These are phyloP conservation scores for Salvelinus namaycush DNA, from an alignment of 2,113 vertebrate genomes.

Conservation along the genomic window DNA sequence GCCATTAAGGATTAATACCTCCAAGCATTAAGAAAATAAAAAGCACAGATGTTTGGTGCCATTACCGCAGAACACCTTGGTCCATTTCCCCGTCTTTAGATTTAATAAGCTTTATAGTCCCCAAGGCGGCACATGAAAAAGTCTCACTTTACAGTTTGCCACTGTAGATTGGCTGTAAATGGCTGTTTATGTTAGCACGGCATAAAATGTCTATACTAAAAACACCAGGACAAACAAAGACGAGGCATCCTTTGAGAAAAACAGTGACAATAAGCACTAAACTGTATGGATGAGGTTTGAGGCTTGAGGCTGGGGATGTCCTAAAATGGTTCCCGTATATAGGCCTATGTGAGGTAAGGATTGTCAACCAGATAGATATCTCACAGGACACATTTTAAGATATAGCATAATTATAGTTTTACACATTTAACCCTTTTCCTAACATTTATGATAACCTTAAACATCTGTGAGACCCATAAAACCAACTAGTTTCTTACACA, in stretches of 20 bases:
- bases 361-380: no score
- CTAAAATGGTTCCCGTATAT: no score
- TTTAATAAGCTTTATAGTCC: slow-evolving; percentile 24
- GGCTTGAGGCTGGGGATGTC: no score
- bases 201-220: not conserved
- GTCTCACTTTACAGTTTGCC: not conserved
- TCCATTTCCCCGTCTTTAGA: slow-evolving; percentile 30
- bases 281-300: not conserved
- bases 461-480: no score
- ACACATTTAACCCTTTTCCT: no score
- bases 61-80: slow-evolving; percentile 18
- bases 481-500: no score
- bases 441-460: no score
- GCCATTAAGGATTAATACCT: slow-evolving; percentile 35
- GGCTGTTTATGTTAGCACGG: not conserved
- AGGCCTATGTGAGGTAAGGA: no score
- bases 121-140: slow-evolving; percentile 4
- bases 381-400: no score
- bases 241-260: not conserved
- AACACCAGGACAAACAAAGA: not conserved
- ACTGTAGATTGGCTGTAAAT: not conserved
- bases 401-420: no score
- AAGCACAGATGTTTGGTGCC: slow-evolving; percentile 38
- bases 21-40: slow-evolving; percentile 35
- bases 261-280: not conserved